Conservation (phyloP, 1,140 invertebrate species). For the Diachasma alloeum region DNA sequence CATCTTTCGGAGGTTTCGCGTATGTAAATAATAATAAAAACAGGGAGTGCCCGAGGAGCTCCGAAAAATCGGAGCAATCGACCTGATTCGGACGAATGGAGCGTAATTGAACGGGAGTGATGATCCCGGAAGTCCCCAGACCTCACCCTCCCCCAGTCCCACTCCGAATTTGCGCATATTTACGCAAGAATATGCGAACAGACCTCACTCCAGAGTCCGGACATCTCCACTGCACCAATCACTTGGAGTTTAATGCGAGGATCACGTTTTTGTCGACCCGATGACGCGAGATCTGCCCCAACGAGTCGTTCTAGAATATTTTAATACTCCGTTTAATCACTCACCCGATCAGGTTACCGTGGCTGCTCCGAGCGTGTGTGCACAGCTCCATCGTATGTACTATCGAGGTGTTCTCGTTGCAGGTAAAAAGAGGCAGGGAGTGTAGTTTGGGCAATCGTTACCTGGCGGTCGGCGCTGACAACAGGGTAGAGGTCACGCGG, state of each 20-base stretch:
- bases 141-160: too few species aligned
- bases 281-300: too few species aligned
- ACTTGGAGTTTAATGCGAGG: too few species aligned
- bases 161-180: too few species aligned
- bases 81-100: not conserved
- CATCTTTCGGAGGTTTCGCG: conserved; percentile 11
- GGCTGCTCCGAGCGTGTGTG: not conserved
- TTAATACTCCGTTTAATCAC: not conserved
- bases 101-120: not conserved
- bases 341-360: not conserved
- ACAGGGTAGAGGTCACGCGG: not conserved
- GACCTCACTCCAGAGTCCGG: too few species aligned
- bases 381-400: not conserved
- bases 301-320: too few species aligned
- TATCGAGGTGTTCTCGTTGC: not conserved
- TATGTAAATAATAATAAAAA: conserved; percentile 26
- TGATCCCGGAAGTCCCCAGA: too few species aligned
- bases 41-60: conserved; percentile 21
- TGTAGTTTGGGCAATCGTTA: not conserved
- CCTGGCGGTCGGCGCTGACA: not conserved
- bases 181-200: too few species aligned
- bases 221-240: too few species aligned
- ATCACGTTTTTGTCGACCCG: too few species aligned
- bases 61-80: not conserved
- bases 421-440: not conserved